Evolutionary conservation across 2,888 invertebrate genomes (phyloP).

Genomic region (Sphinx pinastri): DNA sequence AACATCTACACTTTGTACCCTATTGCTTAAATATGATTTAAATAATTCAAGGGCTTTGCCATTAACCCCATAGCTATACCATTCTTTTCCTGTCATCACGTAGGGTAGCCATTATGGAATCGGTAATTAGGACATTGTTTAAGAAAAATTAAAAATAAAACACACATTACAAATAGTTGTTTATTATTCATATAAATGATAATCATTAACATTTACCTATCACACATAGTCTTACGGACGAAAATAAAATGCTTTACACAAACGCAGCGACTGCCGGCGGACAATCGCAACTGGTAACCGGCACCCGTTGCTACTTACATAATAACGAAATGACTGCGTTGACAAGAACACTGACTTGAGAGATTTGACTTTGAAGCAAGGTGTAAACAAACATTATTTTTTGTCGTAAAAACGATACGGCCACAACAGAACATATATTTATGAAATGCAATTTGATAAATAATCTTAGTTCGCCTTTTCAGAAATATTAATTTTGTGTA

Average conservation of each 20-base stretch:
- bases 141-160: constrained; percentile 41
- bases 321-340: background rate
- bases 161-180: constrained; percentile 55
- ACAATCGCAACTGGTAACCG: background rate
- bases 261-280: background rate
- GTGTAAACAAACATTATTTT: too few species aligned
- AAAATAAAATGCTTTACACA: constrained; percentile 21
- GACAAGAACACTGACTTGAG: background rate
- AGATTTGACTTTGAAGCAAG: background rate
- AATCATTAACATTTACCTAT: constrained; percentile 60
- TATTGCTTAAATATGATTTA: too few species aligned
- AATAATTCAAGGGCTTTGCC: too few species aligned
- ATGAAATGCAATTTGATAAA: too few species aligned
- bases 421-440: too few species aligned
- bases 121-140: background rate
- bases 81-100: too few species aligned
- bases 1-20: too few species aligned
- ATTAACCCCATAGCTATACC: too few species aligned
- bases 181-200: constrained; percentile 70
- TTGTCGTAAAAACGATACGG: too few species aligned
- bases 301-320: background rate
- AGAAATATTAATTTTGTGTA: too few species aligned
- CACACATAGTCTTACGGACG: constrained; percentile 45
- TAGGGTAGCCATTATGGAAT: background rate
- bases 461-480: too few species aligned